These are phyloP conservation scores for Echinometra lucunter DNA, from an alignment of 53 echinoderm and acorn worm genomes.

Conservation along the genomic window DNA sequence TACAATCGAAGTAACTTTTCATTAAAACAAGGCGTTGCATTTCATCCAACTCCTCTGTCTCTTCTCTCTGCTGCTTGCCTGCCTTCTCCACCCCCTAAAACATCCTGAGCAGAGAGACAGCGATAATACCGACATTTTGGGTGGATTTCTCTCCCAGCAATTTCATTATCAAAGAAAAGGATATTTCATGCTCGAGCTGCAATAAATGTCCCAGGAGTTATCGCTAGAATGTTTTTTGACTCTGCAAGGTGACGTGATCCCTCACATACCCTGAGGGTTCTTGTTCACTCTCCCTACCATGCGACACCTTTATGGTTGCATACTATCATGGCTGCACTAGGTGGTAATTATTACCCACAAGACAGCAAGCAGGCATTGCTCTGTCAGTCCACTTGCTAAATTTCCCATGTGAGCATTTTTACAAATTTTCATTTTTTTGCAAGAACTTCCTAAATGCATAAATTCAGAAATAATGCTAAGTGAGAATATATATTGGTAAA, in stretches of 20 bases:
- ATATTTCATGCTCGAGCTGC: slow-evolving; percentile 49
- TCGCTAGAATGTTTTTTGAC: slow-evolving; percentile 47
- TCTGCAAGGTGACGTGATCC: slow-evolving; percentile 45
- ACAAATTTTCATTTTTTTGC: background rate
- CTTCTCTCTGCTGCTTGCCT: background rate
- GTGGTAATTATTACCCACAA: slow-evolving; percentile 51
- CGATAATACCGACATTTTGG: slow-evolving; percentile 3
- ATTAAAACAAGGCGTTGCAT: slow-evolving; percentile 37
- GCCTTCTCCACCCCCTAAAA: background rate
- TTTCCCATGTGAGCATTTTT: background rate
- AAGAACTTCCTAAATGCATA: background rate
- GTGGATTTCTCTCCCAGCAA: slow-evolving; percentile 47
- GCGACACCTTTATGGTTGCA: slow-evolving; percentile 7
- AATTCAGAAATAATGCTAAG: background rate
- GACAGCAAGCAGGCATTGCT: background rate
- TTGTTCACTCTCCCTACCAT: slow-evolving; percentile 11
- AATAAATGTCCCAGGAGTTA: slow-evolving; percentile 52
- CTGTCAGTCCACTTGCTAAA: background rate
- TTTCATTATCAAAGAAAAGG: slow-evolving; percentile 49
- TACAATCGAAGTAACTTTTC: slow-evolving; percentile 39
- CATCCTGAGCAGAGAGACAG: background rate
- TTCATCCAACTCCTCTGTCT: background rate
- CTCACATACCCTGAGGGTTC: background rate
- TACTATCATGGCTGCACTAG: slow-evolving; percentile 9
- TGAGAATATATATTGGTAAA: background rate